These are phyloP conservation scores for Pomatorhinus ruficollis DNA, from an alignment of 2,113 vertebrate genomes.

Conservation along the genomic window DNA sequence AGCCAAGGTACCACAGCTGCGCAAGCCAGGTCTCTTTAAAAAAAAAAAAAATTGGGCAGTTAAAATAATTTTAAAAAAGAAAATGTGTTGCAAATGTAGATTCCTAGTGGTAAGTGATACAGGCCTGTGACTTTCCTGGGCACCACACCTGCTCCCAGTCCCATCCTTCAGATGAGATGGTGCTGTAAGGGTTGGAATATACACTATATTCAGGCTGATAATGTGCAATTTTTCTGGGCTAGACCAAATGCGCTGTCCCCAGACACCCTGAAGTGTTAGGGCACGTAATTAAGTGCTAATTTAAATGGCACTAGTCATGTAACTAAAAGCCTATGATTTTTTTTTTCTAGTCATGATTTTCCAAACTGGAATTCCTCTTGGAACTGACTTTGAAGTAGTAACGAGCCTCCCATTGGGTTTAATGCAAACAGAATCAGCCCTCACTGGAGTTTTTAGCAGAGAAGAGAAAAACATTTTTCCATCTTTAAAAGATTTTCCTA, in stretches of 20 bases:
- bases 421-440: slow-evolving; percentile 4
- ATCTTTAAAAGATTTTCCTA: slow-evolving; percentile 44
- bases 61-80: neutral
- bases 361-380: neutral
- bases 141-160: neutral
- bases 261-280: neutral
- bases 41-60: neutral
- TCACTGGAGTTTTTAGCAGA: neutral
- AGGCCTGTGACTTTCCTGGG: neutral
- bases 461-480: slow-evolving; percentile 39
- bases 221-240: neutral
- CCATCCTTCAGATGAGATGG: neutral
- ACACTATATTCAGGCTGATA: neutral
- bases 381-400: slow-evolving; percentile 30
- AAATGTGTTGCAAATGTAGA: neutral
- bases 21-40: neutral
- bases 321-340: neutral
- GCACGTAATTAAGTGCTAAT: neutral
- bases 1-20: neutral
- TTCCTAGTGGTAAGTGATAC: too few relatives aligned
- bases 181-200: neutral
- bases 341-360: neutral
- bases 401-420: neutral
- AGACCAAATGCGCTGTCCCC: neutral
- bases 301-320: neutral